Conservation (phyloP, 2,888 invertebrate species). For the Diloba caeruleocephala region DNA sequence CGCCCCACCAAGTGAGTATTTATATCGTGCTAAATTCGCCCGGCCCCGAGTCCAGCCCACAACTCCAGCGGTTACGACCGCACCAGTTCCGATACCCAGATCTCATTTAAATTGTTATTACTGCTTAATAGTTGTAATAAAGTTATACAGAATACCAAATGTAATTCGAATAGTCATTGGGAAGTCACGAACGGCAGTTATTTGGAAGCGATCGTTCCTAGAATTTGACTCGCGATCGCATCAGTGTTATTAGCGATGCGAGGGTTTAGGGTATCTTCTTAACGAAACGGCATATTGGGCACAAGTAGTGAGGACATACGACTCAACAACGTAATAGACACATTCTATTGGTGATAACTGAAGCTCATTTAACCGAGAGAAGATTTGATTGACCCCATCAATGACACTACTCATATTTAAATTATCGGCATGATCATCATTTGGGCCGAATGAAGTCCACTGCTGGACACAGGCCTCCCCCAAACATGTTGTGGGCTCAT, state of each 20-base stretch:
- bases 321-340: too few species aligned
- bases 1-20: constrained; percentile 4
- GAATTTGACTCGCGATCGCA: constrained; percentile 26
- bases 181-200: constrained; percentile 12
- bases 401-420: too few species aligned
- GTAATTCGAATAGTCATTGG: constrained; percentile 37
- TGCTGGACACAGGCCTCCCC: too few species aligned
- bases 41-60: constrained; percentile 1
- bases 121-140: constrained; percentile 39
- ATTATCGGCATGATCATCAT: too few species aligned
- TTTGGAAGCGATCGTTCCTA: constrained; percentile 17
- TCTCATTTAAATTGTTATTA: constrained; percentile 40
- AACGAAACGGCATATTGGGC: background rate
- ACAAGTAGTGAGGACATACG: background rate
- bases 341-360: too few species aligned
- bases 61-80: constrained; percentile 4
- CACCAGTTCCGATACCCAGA: constrained; percentile 5
- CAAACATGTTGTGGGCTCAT: too few species aligned
- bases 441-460: too few species aligned
- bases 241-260: background rate
- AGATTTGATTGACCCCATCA: too few species aligned
- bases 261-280: background rate
- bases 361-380: too few species aligned
- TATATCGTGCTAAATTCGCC: constrained; percentile 11
- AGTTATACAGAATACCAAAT: constrained; percentile 35